Evolutionary conservation across 2,113 vertebrate genomes (phyloP), one percentile per base, ranked within the genome.

Genomic region (Dasyprocta punctata): DNA sequence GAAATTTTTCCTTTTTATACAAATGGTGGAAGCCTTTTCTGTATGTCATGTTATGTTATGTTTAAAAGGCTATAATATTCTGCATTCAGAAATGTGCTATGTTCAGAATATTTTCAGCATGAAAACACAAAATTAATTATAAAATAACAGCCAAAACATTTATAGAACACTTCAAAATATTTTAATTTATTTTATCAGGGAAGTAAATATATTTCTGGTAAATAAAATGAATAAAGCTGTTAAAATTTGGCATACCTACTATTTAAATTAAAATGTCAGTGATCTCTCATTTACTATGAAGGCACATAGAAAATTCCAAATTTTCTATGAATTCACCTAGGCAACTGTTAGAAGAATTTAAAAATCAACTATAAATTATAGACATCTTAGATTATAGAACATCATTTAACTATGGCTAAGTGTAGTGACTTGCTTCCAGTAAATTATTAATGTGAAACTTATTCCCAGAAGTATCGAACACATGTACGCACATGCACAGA

Each of bases 101-200:
- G 0, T 7, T 86, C 58, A 87, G 41, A 86, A 24, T 44, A 69
- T 73, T 73, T 96, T 73, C 4, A 22, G 1, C 54, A 67, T 54
- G 28, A 89, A 94, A 89, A 67, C 36, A 61, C 78, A 12, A 94
- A 78, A 81, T 33, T 4, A 0, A 24, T 56, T 61, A 61, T 83
- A 90, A 82, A 97, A 77, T 85, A 78, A 80, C 33, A 89, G 49
- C 0, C 9, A 92, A 94, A 81, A 41, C 86, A 84, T 26, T 84
- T 90, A 28, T 78, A 52, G 2, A 80, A 36, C 1, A 14, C 1
- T 38, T 41, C 20, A 61, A 86, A 75, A 58, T 61, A 60, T 17
- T 33, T 38, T 26, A 67, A 12, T n/a, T 56, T 47, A 88, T 67
- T 89, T 89, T 44, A 28, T 71, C 28, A 49, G 28, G 0, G 92